Base-by-base conservation (phyloP, 1,140 invertebrate genomes). In the Spodoptera frugiperda region DNA sequence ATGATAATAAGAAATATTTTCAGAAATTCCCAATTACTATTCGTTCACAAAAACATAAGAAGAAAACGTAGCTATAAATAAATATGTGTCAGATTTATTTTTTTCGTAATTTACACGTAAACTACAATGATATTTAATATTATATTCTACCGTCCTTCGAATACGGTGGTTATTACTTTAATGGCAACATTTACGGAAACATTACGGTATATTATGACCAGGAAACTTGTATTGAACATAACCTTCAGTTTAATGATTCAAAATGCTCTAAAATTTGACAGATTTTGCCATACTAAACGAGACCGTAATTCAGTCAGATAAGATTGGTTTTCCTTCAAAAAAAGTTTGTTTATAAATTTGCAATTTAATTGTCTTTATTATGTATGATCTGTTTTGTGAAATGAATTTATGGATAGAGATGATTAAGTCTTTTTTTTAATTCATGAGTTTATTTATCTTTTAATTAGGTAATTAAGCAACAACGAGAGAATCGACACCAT, bases 221-320 rank as follows among this genome's bases (percentile, higher is more conserved):
- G 48, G 48, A 51, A 51, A 51, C 48, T 51, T 51, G 14, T 15
- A 51, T n/a, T 51, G 48, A 51, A 51, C 15, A 51, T 51, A 51
- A 51, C 48, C 48, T 51, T 51, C 48, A 51, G 12, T 51, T 51
- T 51, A 51, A 51, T 51, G 48, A n/a, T 51, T 51, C 48, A 51
- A 51, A 15, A 51, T 51, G 10, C 12, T 51, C 48, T 51, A 51
- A n/a, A 51, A 14, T 51, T 2, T 51, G 15, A n/a, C n/a, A 0
- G 0, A 51, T n/a, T 14, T 15, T 14, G 4, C 12, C 12, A n/a
- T 51, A 3, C 5, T 15, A 15, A 11, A 51, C n/a, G 15, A 51
- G 48, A n/a, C 48, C 0, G 2, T 51, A 51, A 4, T 51, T 5
- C 14, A n/a, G 48, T 15, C 3, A n/a, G 0, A 1, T 51, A 51